Conservation (phyloP, 1,140 invertebrate genomes). For the Habropoda laboriosa region DNA sequence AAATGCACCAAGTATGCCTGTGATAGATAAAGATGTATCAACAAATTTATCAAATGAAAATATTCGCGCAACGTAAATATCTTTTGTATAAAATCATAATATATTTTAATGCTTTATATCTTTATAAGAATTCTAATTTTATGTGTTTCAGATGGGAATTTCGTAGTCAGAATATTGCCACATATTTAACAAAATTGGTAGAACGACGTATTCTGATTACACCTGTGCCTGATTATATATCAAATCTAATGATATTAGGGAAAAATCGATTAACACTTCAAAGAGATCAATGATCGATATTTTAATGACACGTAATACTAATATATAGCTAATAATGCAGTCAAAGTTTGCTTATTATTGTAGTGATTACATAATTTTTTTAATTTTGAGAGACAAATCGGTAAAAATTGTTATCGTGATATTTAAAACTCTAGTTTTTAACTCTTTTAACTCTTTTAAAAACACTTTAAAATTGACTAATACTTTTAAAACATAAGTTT, state of each 20-base stretch:
- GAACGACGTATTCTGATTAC: conserved; percentile 55
- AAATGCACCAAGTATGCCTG: conserved; percentile 43
- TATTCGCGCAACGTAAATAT: conserved; percentile 60
- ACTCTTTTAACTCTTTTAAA: too few species aligned
- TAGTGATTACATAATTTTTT: neutral
- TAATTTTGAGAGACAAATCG: neutral
- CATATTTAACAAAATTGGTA: conserved; percentile 64
- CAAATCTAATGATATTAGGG: conserved; percentile 64
- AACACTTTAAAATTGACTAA: too few species aligned
- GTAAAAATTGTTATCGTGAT: neutral
- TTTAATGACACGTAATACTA: neutral
- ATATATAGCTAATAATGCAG: neutral
- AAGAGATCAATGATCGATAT: neutral
- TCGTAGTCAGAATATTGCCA: conserved; percentile 64
- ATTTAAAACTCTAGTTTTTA: neutral
- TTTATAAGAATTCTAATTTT: conserved; percentile 26
- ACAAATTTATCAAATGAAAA: conserved; percentile 51
- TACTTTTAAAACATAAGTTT: too few species aligned
- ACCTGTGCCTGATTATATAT: conserved; percentile 71
- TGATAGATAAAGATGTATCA: conserved; percentile 48
- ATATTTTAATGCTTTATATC: neutral
- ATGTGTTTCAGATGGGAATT: conserved; percentile 70
- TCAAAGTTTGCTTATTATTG: neutral
- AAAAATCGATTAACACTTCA: conserved; percentile 58
- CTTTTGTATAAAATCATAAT: conserved; percentile 9